phyloP scores from a whole-genome alignment of 2,113 vertebrate species.

The Crotophaga sulcirostris region DNA sequence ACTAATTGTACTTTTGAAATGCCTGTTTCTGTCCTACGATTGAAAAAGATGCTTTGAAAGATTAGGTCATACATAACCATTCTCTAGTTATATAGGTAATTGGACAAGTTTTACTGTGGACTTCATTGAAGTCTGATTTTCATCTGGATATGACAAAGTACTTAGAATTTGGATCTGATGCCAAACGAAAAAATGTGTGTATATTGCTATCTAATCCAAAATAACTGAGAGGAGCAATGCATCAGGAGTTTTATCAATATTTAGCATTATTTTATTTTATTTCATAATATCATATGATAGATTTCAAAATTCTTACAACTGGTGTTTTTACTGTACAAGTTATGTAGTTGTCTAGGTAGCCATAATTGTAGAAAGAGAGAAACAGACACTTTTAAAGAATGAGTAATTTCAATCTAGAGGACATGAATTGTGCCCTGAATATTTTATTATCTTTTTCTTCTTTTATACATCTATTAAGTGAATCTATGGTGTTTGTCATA shows the following conservation, averaged over 20 bases:
- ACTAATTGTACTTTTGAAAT: not conserved
- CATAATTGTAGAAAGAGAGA: not conserved
- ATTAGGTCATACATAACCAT: not conserved
- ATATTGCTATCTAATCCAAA: not conserved
- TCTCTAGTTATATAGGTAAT: not conserved
- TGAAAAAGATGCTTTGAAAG: not conserved
- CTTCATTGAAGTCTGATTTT: not conserved
- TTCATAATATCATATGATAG: not conserved
- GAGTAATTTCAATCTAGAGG: not conserved
- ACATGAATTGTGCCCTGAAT: not conserved
- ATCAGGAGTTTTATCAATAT: not conserved
- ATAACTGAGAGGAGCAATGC: not conserved
- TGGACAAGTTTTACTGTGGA: not conserved
- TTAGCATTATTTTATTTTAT: not conserved
- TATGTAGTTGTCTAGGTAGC: not conserved
- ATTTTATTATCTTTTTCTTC: not conserved
- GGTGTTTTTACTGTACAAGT: not conserved
- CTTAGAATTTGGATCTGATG: not conserved
- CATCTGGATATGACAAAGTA: not conserved
- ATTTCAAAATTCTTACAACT: not conserved
- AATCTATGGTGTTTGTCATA: not conserved
- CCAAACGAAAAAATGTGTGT: not conserved
- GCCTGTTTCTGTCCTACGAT: not conserved
- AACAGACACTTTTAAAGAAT: not conserved
- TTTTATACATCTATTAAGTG: not conserved